These are phyloP conservation scores for Trematomus bernacchii DNA, from an alignment of 2,797 vertebrate genomes.

Conservation along the genomic window DNA sequence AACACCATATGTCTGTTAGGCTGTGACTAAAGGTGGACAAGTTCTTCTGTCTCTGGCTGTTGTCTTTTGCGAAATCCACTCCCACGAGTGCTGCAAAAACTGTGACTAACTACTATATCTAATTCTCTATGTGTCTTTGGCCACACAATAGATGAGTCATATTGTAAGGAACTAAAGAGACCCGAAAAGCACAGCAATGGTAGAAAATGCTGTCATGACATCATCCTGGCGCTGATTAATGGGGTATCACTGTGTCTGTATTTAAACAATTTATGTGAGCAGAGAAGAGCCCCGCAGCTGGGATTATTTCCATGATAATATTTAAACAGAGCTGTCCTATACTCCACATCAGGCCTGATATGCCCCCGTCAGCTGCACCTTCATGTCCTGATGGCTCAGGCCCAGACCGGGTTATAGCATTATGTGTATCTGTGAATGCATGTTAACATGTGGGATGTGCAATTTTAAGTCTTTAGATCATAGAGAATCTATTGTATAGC, in stretches of 20 bases:
- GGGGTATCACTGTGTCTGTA: slow-evolving; percentile 82
- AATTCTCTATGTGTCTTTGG: slow-evolving; percentile 57
- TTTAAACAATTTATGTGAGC: slow-evolving; percentile 86
- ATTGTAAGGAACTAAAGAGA: slow-evolving; percentile 51
- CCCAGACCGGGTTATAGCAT: slow-evolving; percentile 49
- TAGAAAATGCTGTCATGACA: slow-evolving; percentile 79
- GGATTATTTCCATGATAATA: slow-evolving; percentile 86
- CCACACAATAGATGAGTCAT: slow-evolving; percentile 66
- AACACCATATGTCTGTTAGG: slow-evolving; percentile 25
- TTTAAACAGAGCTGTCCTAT: slow-evolving; percentile 84
- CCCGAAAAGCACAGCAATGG: slow-evolving; percentile 54
- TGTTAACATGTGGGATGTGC: slow-evolving; percentile 26
- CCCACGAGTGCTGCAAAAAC: slow-evolving; percentile 38
- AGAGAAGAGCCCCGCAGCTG: slow-evolving; percentile 75
- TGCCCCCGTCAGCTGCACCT: slow-evolving; percentile 69
- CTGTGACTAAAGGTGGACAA: slow-evolving; percentile 16
- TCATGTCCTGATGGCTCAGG: slow-evolving; percentile 54
- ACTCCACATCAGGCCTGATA: slow-evolving; percentile 70
- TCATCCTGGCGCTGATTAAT: slow-evolving; percentile 77
- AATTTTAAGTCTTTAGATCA: slow-evolving; percentile 28
- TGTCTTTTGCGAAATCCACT: slow-evolving; percentile 29
- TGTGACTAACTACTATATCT: slow-evolving; percentile 59
- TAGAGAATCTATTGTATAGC: slow-evolving; percentile 2
- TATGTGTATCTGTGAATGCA: slow-evolving; percentile 41
- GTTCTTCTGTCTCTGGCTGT: slow-evolving; percentile 15